These are phyloP conservation scores for Drosophila koepferae DNA, from an alignment of 2,888 invertebrate genomes.

Conservation along the genomic window DNA sequence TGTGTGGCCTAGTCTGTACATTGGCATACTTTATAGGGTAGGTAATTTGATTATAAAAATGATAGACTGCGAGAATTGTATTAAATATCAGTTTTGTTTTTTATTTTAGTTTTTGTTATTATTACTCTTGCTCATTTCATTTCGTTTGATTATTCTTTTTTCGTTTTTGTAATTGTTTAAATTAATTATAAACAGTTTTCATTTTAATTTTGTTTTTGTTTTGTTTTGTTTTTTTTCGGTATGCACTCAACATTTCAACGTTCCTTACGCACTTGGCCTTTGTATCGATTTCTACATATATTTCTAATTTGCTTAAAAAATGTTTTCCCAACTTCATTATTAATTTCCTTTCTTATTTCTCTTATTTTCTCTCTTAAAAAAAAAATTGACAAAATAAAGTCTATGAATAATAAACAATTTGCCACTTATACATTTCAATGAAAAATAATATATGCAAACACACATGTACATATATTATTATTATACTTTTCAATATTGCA, in stretches of 20 bases:
- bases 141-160: conserved; percentile 20
- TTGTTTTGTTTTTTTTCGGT: conserved; percentile 42
- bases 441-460: conserved; percentile 1
- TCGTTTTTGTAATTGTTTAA: conserved; percentile 32
- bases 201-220: no score
- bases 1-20: conserved; percentile 17
- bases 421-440: conserved; percentile 11
- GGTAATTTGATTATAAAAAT: conserved; percentile 29
- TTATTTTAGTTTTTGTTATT: conserved; percentile 76
- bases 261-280: conserved; percentile 52
- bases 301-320: conserved; percentile 69
- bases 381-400: conserved; percentile 13
- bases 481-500: conserved; percentile 23
- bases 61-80: conserved; percentile 63
- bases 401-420: conserved; percentile 15
- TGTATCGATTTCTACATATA: conserved; percentile 47
- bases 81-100: conserved; percentile 76
- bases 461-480: background rate
- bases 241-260: conserved; percentile 55
- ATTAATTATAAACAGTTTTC: conserved; percentile 72
- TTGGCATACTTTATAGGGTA: background rate
- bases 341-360: conserved; percentile 42
- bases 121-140: conserved; percentile 54
- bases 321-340: conserved; percentile 58
- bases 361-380: conserved; percentile 22